Conservation (phyloP, 2,797 vertebrate species). For the Ispidina lecontei region DNA sequence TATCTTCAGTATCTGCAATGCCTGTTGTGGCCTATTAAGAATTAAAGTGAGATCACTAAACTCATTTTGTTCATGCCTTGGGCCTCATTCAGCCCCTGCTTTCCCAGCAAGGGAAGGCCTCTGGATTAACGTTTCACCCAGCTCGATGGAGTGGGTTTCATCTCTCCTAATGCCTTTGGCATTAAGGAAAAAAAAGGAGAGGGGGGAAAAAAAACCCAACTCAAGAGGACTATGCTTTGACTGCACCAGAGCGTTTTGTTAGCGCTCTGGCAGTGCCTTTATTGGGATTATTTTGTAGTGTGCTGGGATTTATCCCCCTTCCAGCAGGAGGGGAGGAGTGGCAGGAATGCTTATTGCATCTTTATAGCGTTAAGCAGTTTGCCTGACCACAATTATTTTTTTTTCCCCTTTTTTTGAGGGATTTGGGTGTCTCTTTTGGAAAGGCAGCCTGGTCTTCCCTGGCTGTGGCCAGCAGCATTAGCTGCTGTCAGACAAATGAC, state of each 20-base stretch:
- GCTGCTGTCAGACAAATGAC: slow-evolving; percentile 81
- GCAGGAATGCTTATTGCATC: slow-evolving; percentile 53
- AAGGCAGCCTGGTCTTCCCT: slow-evolving; percentile 55
- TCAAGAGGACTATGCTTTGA: background rate
- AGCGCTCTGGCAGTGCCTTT: slow-evolving; percentile 63
- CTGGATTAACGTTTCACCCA: slow-evolving; percentile 69
- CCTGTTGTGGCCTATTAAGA: slow-evolving; percentile 74
- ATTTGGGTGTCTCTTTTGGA: slow-evolving; percentile 44
- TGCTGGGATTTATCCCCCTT: slow-evolving; percentile 74
- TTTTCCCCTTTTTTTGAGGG: background rate
- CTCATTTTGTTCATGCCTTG: slow-evolving; percentile 75
- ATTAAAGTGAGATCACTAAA: slow-evolving; percentile 76
- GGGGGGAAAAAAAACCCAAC: background rate
- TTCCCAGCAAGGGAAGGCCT: slow-evolving; percentile 72
- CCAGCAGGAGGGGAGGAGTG: slow-evolving; percentile 57
- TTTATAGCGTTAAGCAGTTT: slow-evolving; percentile 66
- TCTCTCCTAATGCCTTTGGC: slow-evolving; percentile 77
- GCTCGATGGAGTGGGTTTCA: slow-evolving; percentile 71
- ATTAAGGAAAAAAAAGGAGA: slow-evolving; percentile 17
- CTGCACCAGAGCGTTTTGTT: slow-evolving; percentile 70
- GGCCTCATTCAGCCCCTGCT: slow-evolving; percentile 75
- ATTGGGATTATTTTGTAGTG: slow-evolving; percentile 76
- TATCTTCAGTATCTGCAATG: slow-evolving; percentile 62
- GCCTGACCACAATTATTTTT: slow-evolving; percentile 34
- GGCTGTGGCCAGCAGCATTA: slow-evolving; percentile 67